phyloP scores from a whole-genome alignment of 2,797 vertebrate genomes.

The Sebastes matsubarae region DNA sequence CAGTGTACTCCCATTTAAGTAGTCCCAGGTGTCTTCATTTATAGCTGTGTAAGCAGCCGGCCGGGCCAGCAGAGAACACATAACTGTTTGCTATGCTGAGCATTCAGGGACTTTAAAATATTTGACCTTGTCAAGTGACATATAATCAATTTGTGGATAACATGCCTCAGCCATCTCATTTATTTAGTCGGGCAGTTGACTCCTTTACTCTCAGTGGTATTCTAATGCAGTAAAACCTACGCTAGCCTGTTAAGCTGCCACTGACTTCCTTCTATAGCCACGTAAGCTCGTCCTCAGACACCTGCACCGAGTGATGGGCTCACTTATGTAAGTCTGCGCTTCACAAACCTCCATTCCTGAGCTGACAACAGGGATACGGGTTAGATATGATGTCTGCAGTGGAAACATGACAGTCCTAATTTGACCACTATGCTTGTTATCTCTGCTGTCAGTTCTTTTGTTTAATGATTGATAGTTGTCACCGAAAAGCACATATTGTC shows the following conservation, averaged over 20 bases:
- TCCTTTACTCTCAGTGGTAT: constrained; percentile 60
- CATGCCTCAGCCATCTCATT: constrained; percentile 67
- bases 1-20: constrained; percentile 76
- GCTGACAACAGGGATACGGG: neutral
- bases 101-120: constrained; percentile 77
- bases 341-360: constrained; percentile 17
- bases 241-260: constrained; percentile 48
- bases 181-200: constrained; percentile 69
- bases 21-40: constrained; percentile 81
- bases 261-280: constrained; percentile 51
- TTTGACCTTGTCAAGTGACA: constrained; percentile 81
- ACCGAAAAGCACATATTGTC: neutral
- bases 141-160: constrained; percentile 81
- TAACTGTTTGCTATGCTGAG: constrained; percentile 73
- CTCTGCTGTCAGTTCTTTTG: neutral
- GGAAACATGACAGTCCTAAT: neutral
- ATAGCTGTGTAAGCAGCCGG: constrained; percentile 75
- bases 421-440: neutral
- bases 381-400: neutral
- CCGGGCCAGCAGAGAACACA: constrained; percentile 58
- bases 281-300: constrained; percentile 52
- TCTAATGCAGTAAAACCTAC: constrained; percentile 51
- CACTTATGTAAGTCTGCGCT: constrained; percentile 30
- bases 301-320: constrained; percentile 55
- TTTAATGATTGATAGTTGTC: neutral